These are phyloP conservation scores for Conopomorpha cramerella DNA, from an alignment of 1,140 invertebrate genomes.

Conservation along the genomic window DNA sequence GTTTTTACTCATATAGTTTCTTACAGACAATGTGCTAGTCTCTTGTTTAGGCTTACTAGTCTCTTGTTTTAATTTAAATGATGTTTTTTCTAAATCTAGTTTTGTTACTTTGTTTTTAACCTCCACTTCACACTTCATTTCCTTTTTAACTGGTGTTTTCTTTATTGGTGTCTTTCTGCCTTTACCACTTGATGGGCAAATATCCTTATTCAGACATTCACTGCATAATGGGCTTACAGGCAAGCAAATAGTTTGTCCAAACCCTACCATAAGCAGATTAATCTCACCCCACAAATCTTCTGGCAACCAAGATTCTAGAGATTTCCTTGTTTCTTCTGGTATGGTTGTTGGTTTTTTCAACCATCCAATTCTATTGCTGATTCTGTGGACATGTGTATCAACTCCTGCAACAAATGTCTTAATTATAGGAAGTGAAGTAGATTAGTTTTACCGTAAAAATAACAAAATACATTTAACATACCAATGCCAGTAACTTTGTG, in stretches of 20 bases:
- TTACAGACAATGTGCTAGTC: not conserved
- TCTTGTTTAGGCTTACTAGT: not conserved
- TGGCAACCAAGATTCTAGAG: constrained; percentile 90
- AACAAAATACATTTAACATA: constrained; percentile 12
- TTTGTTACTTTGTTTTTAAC: constrained; percentile 7
- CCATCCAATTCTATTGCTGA: constrained; percentile 90
- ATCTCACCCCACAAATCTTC: constrained; percentile 85
- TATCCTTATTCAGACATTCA: constrained; percentile 78
- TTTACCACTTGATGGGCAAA: constrained; percentile 76
- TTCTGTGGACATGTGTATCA: constrained; percentile 97
- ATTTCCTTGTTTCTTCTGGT: constrained; percentile 85
- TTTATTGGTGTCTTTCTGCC: constrained; percentile 29
- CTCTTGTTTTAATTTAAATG: constrained; percentile 5
- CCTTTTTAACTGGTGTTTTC: constrained; percentile 20
- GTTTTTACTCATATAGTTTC: not conserved
- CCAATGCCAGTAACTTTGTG: constrained; percentile 80
- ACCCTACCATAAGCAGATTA: constrained; percentile 92
- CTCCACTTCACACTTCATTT: constrained; percentile 6
- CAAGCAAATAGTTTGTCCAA: constrained; percentile 91
- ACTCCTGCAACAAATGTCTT: constrained; percentile 66
- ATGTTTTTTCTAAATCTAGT: constrained; percentile 4
- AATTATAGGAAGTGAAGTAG: not conserved
- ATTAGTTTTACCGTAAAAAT: not conserved
- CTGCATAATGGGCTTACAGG: constrained; percentile 81
- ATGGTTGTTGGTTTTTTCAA: constrained; percentile 75